phyloP scores from a whole-genome alignment of 2,888 invertebrate genomes.

The Cantharis lateralis region DNA sequence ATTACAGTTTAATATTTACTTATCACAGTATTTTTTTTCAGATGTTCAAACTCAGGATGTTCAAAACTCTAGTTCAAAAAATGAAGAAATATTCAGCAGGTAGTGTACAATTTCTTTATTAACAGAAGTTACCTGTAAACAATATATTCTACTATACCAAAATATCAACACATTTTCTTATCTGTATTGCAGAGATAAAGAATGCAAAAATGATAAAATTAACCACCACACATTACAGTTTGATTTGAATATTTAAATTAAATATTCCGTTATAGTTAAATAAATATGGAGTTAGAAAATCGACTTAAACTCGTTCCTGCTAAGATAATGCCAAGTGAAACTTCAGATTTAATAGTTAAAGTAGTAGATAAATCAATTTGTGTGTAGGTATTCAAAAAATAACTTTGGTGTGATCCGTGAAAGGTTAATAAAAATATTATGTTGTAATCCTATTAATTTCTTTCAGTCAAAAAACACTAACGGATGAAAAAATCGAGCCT shows the following conservation, averaged over 20 bases:
- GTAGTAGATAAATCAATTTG: constrained; percentile 38
- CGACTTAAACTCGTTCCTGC: constrained; percentile 43
- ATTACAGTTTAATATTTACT: background rate
- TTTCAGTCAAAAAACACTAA: constrained; percentile 10
- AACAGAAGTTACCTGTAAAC: background rate
- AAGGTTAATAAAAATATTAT: background rate
- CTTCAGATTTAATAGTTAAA: constrained; percentile 35
- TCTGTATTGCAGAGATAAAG: background rate
- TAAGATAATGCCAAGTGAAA: constrained; percentile 36
- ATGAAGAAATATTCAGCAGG: background rate
- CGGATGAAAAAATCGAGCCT: constrained; percentile 37
- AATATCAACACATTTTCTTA: background rate
- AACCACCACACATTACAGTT: background rate
- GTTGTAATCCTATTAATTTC: background rate
- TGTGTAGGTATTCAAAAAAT: too few relatives aligned
- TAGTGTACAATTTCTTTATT: background rate
- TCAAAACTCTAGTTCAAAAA: background rate
- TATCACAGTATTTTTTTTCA: background rate
- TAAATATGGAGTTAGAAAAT: constrained; percentile 31
- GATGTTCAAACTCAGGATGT: background rate
- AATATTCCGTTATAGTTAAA: background rate
- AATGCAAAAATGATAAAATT: background rate
- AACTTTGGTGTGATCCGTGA: too few relatives aligned
- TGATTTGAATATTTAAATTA: background rate
- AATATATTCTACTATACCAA: background rate